Conservation (phyloP, 2,797 vertebrate genomes). For the Lacerta viridis region DNA sequence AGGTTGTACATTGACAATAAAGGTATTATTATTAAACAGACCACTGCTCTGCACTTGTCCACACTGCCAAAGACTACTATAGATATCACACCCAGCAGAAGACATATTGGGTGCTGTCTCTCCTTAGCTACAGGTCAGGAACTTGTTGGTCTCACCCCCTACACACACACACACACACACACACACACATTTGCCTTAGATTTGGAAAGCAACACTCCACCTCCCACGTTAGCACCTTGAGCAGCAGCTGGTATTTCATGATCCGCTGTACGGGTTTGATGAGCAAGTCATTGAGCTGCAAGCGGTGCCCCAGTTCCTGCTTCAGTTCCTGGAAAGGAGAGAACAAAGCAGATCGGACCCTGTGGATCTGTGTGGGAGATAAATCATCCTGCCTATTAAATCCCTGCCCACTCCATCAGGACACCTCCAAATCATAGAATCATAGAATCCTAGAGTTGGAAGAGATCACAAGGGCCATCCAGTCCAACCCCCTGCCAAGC, state of each 20-base stretch:
- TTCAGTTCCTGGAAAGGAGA: slow-evolving; percentile 75
- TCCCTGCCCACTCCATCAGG: not conserved
- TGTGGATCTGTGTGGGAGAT: not conserved
- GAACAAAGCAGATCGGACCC: not conserved
- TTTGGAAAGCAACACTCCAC: slow-evolving; percentile 4
- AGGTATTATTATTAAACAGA: not conserved
- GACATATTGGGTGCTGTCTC: not conserved
- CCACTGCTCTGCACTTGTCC: not conserved
- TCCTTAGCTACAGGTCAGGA: not conserved
- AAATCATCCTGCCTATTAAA: not conserved
- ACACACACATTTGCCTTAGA: not conserved
- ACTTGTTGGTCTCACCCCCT: not conserved
- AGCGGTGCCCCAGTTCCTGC: slow-evolving; percentile 79
- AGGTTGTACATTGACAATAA: too few species aligned
- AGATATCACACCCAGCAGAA: not conserved
- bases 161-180: too few species aligned
- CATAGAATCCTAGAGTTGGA: too few species aligned
- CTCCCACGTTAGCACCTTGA: slow-evolving; percentile 74
- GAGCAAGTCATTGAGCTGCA: slow-evolving; percentile 82
- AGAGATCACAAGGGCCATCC: too few species aligned
- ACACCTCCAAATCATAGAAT: not conserved
- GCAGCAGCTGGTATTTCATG: slow-evolving; percentile 83
- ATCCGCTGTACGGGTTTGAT: slow-evolving; percentile 83
- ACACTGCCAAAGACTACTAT: not conserved
- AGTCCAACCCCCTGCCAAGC: too few species aligned